Evolutionary conservation across 2,888 invertebrate genomes (phyloP).

Genomic region (Nebria brevicollis): DNA sequence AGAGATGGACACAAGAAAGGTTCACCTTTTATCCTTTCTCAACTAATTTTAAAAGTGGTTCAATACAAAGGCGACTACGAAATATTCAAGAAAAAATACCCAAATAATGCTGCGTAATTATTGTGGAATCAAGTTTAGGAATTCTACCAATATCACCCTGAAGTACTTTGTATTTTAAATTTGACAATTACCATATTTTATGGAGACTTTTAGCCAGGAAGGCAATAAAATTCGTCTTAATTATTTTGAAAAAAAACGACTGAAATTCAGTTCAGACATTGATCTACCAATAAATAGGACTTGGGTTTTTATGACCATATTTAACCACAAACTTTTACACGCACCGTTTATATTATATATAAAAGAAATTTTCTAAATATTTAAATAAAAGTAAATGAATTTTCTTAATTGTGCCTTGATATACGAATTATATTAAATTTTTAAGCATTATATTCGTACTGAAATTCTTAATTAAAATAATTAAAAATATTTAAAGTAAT

Average conservation of each 20-base stretch:
- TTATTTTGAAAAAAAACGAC: neutral
- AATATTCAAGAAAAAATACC: neutral
- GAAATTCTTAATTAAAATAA: neutral
- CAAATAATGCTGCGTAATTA: neutral
- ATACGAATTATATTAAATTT: neutral
- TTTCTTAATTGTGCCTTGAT: neutral
- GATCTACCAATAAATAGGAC: neutral
- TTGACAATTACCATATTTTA: neutral
- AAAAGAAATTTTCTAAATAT: neutral
- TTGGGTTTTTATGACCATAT: neutral
- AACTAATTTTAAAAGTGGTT: conserved; percentile 1
- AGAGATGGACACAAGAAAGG: conserved; percentile 1
- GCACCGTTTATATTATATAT: neutral
- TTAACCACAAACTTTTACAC: neutral
- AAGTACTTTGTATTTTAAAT: neutral
- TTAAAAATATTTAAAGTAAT: neutral
- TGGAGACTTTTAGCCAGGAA: neutral
- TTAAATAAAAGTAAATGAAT: neutral
- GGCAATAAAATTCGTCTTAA: conserved; percentile 1
- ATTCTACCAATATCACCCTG: neutral
- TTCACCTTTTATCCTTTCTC: neutral
- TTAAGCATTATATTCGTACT: neutral
- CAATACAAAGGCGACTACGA: neutral
- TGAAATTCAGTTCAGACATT: neutral
- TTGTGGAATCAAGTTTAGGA: neutral